Conservation (phyloP, 2,113 vertebrate genomes). For the Melanerpes formicivorus region DNA sequence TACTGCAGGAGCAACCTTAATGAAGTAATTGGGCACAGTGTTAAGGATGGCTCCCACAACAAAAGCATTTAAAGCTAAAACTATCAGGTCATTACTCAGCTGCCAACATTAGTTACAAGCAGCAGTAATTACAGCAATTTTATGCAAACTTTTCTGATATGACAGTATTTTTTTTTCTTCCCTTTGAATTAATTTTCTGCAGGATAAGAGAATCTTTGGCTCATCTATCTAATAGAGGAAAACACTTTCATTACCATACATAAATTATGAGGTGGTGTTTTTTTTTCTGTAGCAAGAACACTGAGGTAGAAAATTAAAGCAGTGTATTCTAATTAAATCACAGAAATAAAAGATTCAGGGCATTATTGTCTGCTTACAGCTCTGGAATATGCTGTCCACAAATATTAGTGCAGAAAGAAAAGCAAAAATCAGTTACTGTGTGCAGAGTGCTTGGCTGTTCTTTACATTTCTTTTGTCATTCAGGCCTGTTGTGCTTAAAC, state of each 20-base stretch:
- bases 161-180: background rate
- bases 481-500: background rate
- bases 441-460: background rate
- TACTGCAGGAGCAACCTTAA: background rate
- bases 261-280: background rate
- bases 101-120: background rate
- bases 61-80: background rate
- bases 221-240: background rate
- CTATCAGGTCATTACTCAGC: background rate
- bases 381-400: background rate
- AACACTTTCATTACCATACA: slow-evolving; percentile 15
- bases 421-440: background rate
- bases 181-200: slow-evolving; percentile 11
- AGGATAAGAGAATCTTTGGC: background rate
- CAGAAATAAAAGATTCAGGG: background rate
- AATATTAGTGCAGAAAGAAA: background rate
- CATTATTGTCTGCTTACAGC: background rate
- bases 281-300: background rate
- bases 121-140: background rate
- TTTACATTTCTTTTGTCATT: background rate
- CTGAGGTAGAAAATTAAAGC: background rate
- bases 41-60: background rate
- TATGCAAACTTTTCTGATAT: background rate
- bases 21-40: background rate
- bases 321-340: background rate